Evolutionary conservation across 2,113 vertebrate genomes (phyloP), one percentile per base, ranked within the genome.

Genomic region (Apteryx mantelli): DNA sequence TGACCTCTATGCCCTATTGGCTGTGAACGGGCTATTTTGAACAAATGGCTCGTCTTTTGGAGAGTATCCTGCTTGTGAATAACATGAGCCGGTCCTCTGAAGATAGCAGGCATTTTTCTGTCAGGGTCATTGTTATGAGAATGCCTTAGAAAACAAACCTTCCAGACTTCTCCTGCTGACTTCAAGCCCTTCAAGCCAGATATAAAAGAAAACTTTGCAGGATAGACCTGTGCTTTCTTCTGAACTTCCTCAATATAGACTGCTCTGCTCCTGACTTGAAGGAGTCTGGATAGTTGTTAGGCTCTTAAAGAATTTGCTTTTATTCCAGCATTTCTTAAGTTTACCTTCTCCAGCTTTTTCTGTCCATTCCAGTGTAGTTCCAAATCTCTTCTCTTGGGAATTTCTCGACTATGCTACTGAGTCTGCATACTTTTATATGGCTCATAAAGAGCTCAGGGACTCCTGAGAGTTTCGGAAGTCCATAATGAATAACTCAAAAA

Each of bases 401-500:
- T 88, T 94, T 91, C 66, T 94, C 58, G 58, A 68, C 60, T 86
- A 42, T 82, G 53, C 40, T 86, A 86, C 75, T 91, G 87, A 93
- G 75, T 71, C 82, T 86, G 55, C 76, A 66, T 88, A 64, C 82
- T 88, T 96, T 95, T 71, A 81, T 94, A 83, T 38, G 25, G 78
- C 26, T 93, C 56, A 93, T 79, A 95, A 95, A 97, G 85, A 90
- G 68, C 79, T 95, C 63, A 7, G 11, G 36, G 84, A 74, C 68
- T 93, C 88, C 82, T 83, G 87, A 69, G 87, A 78, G 46, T 76
- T 92, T 95, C 82, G 89, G 64, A 91, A 75, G 34, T 81, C 95
- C 77, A 30, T 74, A 81, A 95, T 88, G 71, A 96, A 89, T 93
- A 89, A 93, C 82, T 78, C 44, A 83, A 77, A 91, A 95, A 95